Conservation (phyloP, 2,888 invertebrate genomes). For the Drosophila lacicola region DNA sequence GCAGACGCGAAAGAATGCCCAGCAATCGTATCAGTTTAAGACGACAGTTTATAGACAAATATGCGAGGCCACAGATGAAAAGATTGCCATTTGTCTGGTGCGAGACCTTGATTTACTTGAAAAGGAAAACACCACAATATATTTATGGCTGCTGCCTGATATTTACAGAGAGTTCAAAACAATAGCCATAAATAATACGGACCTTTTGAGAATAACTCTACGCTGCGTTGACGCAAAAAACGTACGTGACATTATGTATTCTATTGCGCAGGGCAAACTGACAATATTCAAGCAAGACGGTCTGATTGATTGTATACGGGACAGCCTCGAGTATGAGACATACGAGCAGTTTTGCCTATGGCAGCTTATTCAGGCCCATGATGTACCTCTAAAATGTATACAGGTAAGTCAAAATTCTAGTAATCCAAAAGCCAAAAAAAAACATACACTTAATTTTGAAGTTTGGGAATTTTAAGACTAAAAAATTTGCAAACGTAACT, state of each 20-base stretch:
- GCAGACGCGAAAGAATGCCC: conserved; percentile 86
- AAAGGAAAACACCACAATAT: conserved; percentile 93
- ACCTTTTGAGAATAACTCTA: conserved; percentile 94
- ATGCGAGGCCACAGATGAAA: conserved; percentile 91
- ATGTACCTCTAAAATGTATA: conserved; percentile 96
- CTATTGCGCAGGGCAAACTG: conserved; percentile 94
- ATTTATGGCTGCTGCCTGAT: conserved; percentile 97
- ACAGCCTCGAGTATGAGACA: conserved; percentile 97
- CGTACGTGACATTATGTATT: conserved; percentile 95
- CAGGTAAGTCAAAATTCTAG: conserved; percentile 72
- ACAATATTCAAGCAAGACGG: conserved; percentile 92
- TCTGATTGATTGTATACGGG: conserved; percentile 90
- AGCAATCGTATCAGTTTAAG: conserved; percentile 89
- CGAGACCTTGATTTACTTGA: conserved; percentile 95
- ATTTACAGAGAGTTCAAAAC: conserved; percentile 95
- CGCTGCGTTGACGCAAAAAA: conserved; percentile 95
- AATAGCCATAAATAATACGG: conserved; percentile 94
- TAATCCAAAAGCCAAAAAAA: no score
- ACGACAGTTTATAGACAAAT: conserved; percentile 95
- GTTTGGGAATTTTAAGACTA: no score
- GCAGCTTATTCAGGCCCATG: conserved; percentile 97
- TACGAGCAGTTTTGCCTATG: conserved; percentile 98
- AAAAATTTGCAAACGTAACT: no score
- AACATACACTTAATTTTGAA: no score
- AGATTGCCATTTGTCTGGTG: conserved; percentile 79